Percentiles rank a stretch among this genome's conserved stretches.
Conservation (phyloP, 2,113 vertebrate genomes). For the Coryphaenoides rupestris region DNA sequence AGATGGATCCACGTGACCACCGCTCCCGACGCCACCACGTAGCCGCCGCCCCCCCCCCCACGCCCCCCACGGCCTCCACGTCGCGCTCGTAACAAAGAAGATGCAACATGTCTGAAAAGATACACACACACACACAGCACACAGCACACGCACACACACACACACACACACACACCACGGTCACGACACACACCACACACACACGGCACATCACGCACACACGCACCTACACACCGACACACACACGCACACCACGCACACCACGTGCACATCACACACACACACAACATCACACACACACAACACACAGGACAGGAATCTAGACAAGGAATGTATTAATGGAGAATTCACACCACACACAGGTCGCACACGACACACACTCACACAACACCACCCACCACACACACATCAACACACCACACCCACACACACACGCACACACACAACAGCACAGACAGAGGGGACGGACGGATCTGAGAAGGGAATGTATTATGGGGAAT, state of each 20-base stretch:
- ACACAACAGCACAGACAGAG: too few relatives aligned
- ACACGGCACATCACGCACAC: too few relatives aligned
- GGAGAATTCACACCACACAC: slow-evolving; percentile 27
- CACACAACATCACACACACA: too few relatives aligned
- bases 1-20: slow-evolving; percentile 55
- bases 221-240: too few relatives aligned
- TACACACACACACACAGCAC: slow-evolving; percentile 29
- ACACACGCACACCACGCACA: too few relatives aligned
- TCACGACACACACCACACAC: background rate
- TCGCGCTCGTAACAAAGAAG: slow-evolving; percentile 13
- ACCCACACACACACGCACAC: too few relatives aligned
- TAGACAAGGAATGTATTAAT: too few relatives aligned
- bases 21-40: too few relatives aligned
- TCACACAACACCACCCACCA: too few relatives aligned
- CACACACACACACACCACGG: background rate
- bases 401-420: background rate
- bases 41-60: too few relatives aligned
- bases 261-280: too few relatives aligned
- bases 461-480: slow-evolving; percentile 4
- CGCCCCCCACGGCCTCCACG: background rate
- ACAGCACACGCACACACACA: background rate
- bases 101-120: slow-evolving; percentile 40
- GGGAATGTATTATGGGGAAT: slow-evolving; percentile 44
- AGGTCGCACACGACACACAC: background rate
- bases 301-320: too few relatives aligned